phyloP scores from a whole-genome alignment of 2,113 vertebrate species.

The Taxidea taxus region DNA sequence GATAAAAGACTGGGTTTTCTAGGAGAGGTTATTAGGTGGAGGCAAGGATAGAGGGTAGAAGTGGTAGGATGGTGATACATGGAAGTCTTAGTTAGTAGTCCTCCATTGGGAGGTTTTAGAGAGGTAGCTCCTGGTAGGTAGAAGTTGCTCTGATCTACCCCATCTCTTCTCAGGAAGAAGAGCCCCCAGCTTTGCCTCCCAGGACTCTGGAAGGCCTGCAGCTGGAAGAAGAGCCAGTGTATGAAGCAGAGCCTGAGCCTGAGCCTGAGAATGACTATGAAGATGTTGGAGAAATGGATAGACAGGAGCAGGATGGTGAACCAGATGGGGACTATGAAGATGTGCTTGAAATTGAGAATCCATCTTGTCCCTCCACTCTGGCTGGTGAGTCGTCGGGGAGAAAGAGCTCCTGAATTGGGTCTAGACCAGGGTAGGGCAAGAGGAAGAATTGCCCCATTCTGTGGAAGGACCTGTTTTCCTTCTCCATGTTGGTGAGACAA shows the following conservation, averaged over 20 bases:
- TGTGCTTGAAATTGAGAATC: conserved; percentile 65
- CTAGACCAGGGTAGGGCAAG: not conserved
- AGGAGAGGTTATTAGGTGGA: not conserved
- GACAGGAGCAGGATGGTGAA: conserved; percentile 13
- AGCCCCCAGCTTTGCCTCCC: conserved; percentile 78
- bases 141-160: not conserved
- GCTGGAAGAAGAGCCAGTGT: conserved; percentile 58
- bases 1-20: not conserved
- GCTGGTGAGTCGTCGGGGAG: conserved; percentile 36
- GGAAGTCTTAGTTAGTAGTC: not conserved
- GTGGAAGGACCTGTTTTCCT: not conserved
- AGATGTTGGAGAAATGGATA: conserved; percentile 73
- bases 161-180: conserved; percentile 54
- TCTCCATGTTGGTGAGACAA: not conserved
- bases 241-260: conserved; percentile 33
- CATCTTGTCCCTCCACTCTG: not conserved
- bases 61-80: not conserved
- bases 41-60: not conserved
- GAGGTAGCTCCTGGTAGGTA: not conserved
- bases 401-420: not conserved
- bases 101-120: not conserved
- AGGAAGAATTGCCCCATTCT: not conserved
- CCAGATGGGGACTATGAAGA: conserved; percentile 80
- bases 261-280: conserved; percentile 84
- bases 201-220: conserved; percentile 68